Conservation (phyloP, 2,797 vertebrate genomes). For the Nasua narica region DNA sequence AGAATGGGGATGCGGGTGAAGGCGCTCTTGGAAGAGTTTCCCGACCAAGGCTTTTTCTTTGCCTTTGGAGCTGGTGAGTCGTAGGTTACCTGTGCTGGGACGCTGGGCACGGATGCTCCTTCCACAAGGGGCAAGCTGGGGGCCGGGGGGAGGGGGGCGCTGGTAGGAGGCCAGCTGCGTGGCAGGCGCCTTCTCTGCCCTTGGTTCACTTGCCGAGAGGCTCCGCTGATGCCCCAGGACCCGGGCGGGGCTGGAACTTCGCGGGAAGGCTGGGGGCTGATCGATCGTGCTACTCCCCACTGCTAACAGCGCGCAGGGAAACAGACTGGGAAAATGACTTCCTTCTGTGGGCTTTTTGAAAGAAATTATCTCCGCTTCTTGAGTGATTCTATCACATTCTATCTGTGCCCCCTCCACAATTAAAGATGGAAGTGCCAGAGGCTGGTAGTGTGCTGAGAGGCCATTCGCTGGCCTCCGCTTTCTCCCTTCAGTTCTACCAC, state of each 20-base stretch:
- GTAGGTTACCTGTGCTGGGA: not conserved
- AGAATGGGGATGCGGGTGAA: slow-evolving; percentile 90
- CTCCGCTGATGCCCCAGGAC: not conserved
- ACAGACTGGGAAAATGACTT: not conserved
- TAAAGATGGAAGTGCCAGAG: not conserved
- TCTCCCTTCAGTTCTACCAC: not conserved
- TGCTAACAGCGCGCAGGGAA: not conserved
- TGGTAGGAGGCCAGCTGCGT: not conserved
- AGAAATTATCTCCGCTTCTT: not conserved
- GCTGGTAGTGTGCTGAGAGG: not conserved
- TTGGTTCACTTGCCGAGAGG: not conserved
- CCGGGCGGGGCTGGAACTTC: not conserved
- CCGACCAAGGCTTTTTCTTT: slow-evolving; percentile 93
- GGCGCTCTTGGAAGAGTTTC: slow-evolving; percentile 89
- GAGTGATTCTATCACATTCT: not conserved
- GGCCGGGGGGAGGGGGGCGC: not conserved
- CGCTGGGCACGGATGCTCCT: not conserved
- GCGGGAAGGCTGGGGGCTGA: not conserved
- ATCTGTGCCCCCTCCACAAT: not conserved
- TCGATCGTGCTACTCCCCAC: not conserved
- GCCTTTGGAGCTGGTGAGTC: slow-evolving; percentile 93
- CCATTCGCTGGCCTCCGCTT: not conserved
- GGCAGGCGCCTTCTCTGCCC: not conserved
- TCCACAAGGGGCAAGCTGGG: not conserved
- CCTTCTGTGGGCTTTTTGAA: not conserved